Evolutionary conservation across 1,140 invertebrate genomes (phyloP).

Genomic region (Drosophila repleta): DNA sequence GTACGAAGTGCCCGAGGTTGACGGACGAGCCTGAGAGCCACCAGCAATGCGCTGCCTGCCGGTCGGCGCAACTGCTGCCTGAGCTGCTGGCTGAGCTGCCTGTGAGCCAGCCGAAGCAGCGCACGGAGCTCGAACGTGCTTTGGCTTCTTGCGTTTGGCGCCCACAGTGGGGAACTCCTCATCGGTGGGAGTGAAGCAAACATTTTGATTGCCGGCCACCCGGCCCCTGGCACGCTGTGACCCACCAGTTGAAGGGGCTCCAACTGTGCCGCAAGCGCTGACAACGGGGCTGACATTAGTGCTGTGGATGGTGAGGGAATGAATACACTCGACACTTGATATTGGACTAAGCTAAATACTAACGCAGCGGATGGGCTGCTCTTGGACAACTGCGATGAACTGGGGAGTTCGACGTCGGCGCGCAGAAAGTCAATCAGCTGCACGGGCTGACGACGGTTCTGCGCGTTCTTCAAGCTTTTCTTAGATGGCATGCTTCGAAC

Average conservation of each 20-base stretch:
- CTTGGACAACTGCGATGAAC: not conserved
- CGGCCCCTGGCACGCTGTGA: not conserved
- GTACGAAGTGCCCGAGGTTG: not conserved
- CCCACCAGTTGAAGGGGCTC: not conserved
- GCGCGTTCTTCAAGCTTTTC: slow-evolving; percentile 27
- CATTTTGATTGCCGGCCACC: not conserved
- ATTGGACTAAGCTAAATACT: not conserved
- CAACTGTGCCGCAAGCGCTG: not conserved
- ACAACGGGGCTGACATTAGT: not conserved
- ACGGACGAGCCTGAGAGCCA: not conserved
- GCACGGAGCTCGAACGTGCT: not conserved
- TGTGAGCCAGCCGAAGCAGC: not conserved
- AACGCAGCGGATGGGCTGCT: not conserved
- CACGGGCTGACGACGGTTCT: slow-evolving; percentile 15
- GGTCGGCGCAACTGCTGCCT: not conserved
- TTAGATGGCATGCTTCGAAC: slow-evolving; percentile 73
- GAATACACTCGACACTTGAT: not conserved
- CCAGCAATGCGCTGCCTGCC: not conserved
- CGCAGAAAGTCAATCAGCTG: slow-evolving; percentile 41
- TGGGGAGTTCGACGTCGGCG: not conserved
- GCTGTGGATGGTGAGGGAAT: slow-evolving; percentile 1
- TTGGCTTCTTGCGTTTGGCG: slow-evolving; percentile 19
- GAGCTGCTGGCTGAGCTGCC: not conserved
- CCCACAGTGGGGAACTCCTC: slow-evolving; percentile 42
- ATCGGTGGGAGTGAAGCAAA: slow-evolving; percentile 3